Evolutionary conservation across 2,888 invertebrate genomes (phyloP).

Genomic region (Pycnomerus fuliginosus): DNA sequence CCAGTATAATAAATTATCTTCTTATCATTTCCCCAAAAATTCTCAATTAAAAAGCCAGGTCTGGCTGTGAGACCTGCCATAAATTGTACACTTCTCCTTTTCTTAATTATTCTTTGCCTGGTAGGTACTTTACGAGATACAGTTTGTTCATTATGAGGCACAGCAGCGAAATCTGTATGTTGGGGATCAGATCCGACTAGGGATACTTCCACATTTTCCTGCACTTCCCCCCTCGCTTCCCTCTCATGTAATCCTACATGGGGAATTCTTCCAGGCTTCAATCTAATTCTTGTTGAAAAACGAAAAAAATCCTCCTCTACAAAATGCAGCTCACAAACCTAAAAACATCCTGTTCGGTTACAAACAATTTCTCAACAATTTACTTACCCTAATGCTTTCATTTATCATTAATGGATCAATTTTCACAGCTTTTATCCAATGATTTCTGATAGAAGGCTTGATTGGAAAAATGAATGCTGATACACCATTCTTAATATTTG

Average conservation of each 20-base stretch:
- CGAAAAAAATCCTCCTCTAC: slow-evolving; percentile 2
- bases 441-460: not conserved
- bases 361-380: not conserved
- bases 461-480: not conserved
- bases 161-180: too few species aligned
- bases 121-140: too few species aligned
- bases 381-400: slow-evolving; percentile 1
- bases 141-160: too few species aligned
- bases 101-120: too few species aligned
- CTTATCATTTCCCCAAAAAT: slow-evolving; percentile 1
- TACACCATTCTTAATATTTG: not conserved
- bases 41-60: not conserved
- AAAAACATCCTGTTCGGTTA: not conserved
- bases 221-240: not conserved
- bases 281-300: not conserved
- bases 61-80: not conserved
- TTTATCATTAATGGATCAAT: not conserved
- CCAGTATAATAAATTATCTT: not conserved
- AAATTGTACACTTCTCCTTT: too few species aligned
- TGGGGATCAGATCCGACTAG: too few species aligned
- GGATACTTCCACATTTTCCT: not conserved
- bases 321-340: not conserved
- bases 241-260: not conserved
- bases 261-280: not conserved
- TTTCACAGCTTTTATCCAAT: slow-evolving; percentile 2